Base-by-base conservation (phyloP, 2,888 invertebrate species). In the Bugulina stolonifera region DNA sequence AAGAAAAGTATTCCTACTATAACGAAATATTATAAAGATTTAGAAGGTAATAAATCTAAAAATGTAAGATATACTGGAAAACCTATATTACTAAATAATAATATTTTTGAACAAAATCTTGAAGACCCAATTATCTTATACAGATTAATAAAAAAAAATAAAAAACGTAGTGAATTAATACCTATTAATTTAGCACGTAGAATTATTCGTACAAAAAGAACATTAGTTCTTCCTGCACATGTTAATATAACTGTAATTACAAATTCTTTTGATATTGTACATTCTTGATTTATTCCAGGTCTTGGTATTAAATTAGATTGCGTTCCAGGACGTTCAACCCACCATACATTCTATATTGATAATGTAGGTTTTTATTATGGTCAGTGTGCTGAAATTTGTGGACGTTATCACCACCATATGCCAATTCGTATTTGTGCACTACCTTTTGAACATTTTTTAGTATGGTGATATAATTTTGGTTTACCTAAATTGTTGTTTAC, bases 331-430 rank as follows among this genome's bases (percentile, higher is more conserved):
- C 10, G 55, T 18, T 55, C 55, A 5, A 55, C 55, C 5, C 55
- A 55, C 55, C 55, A 55, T 25, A 18, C 23, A 5, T 23, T 55
- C 22, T 55, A 55, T 55, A 25, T 55, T 55, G 25, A 25, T 23
- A 55, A 18, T 25, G 5, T 25, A 23, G 55, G 55, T 55, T 55
- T 55, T 55, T 55, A 55, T 25, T 55, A 55, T 55, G 55, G 55
- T 18, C 55, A 55, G 23, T 55, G 55, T 55, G 55, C 55, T 55
- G 55, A 55, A 25, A 55, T 55, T 23, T 55, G 55, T 23, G 55
- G 55, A 23, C 5, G 55, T 5, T 55, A 18, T 23, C 55, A 55
- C 23, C 55, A 55, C 25, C 55, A 55, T 25, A 55, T 55, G 55
- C 55, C 55, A 5, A 55, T 55, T 18, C 5, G 25, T 18, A 23